Evolutionary conservation across 2,888 invertebrate species (phyloP).

Genomic region (Macroteleia sp.): DNA sequence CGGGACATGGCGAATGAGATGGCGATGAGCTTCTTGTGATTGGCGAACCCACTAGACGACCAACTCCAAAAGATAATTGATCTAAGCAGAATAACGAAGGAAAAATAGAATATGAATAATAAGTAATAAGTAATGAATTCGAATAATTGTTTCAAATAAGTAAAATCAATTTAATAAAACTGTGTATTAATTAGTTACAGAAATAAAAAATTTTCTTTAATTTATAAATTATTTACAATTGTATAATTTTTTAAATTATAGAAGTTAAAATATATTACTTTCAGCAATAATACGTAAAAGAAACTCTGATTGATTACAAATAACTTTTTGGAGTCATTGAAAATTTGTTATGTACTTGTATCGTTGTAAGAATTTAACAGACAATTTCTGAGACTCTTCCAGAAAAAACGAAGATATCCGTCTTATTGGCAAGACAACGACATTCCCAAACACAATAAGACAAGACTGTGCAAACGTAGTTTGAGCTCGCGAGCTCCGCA

Average conservation of each 20-base stretch:
- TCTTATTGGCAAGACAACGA: slow-evolving; percentile 56
- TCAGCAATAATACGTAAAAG: too few species aligned
- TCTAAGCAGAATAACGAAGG: slow-evolving; percentile 85
- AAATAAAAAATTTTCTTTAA: too few species aligned
- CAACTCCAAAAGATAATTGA: slow-evolving; percentile 93
- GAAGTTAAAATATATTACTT: too few species aligned
- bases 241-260: too few species aligned
- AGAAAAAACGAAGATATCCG: slow-evolving; percentile 48
- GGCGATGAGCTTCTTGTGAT: slow-evolving; percentile 77
- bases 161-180: too few species aligned
- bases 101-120: neutral
- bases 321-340: too few species aligned
- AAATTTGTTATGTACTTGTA: too few species aligned
- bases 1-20: slow-evolving; percentile 79
- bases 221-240: too few species aligned
- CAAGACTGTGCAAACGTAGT: slow-evolving; percentile 68
- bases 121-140: too few species aligned
- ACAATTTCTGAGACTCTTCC: slow-evolving; percentile 14
- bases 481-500: slow-evolving; percentile 59
- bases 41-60: slow-evolving; percentile 88
- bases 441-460: slow-evolving; percentile 59
- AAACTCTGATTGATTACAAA: too few species aligned
- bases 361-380: slow-evolving; percentile 19
- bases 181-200: too few species aligned
- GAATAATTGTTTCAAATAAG: too few species aligned